Conservation (phyloP, 2,797 vertebrate species). For the Bovichtus variegatus region DNA sequence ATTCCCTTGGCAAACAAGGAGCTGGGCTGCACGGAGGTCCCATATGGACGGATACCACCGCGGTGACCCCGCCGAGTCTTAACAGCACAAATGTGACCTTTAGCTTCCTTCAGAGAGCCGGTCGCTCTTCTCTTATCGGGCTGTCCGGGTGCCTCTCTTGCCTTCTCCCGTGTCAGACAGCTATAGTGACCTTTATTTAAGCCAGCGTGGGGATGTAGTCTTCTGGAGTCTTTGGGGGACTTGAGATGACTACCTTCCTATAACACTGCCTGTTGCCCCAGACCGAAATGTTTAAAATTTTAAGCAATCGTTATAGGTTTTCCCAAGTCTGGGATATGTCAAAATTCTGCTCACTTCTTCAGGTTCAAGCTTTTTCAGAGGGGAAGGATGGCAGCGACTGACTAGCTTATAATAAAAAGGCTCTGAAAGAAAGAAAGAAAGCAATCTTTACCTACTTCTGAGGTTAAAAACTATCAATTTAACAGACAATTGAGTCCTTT, state of each 20-base stretch:
- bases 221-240: slow-evolving; percentile 23
- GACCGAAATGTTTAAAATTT: slow-evolving; percentile 8
- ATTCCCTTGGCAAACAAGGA: slow-evolving; percentile 49
- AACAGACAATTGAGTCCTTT: not conserved
- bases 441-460: not conserved
- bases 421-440: not conserved
- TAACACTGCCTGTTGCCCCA: not conserved
- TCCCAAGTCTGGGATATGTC: not conserved
- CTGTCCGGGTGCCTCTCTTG: slow-evolving; percentile 20
- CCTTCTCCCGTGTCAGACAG: slow-evolving; percentile 47
- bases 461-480: not conserved
- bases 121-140: slow-evolving; percentile 46
- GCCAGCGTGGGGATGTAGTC: slow-evolving; percentile 50
- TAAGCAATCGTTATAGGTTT: not conserved
- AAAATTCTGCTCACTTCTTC: not conserved
- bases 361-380: not conserved
- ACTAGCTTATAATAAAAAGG: not conserved
- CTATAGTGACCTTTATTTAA: slow-evolving; percentile 70
- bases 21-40: slow-evolving; percentile 11
- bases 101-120: slow-evolving; percentile 47
- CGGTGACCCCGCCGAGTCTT: slow-evolving; percentile 46
- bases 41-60: slow-evolving; percentile 29
- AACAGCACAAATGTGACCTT: slow-evolving; percentile 68
- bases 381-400: not conserved
- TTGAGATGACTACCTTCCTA: not conserved